Evolutionary conservation across 2,113 vertebrate genomes (phyloP).

Genomic region (Neomonachus schauinslandi): DNA sequence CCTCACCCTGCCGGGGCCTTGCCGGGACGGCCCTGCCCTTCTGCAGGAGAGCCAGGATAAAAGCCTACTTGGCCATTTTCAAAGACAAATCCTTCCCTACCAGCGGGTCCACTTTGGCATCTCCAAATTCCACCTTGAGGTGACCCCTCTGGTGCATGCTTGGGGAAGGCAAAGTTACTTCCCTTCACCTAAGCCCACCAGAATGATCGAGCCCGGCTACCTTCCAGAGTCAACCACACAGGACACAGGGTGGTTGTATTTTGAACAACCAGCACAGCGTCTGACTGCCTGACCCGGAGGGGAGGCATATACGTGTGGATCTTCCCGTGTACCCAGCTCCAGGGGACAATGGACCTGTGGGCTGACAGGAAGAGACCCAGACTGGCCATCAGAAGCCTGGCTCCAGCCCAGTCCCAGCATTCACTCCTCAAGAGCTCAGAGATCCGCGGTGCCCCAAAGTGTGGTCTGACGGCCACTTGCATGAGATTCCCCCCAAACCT

Average conservation of each 20-base stretch:
- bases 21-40: not conserved
- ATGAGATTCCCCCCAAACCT: not conserved
- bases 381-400: not conserved
- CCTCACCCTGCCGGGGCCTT: not conserved
- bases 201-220: not conserved
- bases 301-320: not conserved
- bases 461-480: not conserved
- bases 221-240: not conserved
- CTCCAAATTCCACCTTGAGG: not conserved
- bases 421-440: not conserved
- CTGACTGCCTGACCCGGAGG: not conserved
- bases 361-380: not conserved
- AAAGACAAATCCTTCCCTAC: not conserved
- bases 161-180: not conserved
- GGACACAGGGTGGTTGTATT: not conserved
- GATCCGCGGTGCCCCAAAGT: not conserved
- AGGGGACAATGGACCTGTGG: fast-evolving
- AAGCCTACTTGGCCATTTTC: not conserved
- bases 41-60: not conserved
- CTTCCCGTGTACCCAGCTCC: not conserved
- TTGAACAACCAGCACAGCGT: not conserved
- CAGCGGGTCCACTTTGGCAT: not conserved
- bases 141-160: not conserved
- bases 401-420: not conserved
- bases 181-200: not conserved